Conservation (phyloP, 1,140 invertebrate genomes). For the Dicyema japonicum region DNA sequence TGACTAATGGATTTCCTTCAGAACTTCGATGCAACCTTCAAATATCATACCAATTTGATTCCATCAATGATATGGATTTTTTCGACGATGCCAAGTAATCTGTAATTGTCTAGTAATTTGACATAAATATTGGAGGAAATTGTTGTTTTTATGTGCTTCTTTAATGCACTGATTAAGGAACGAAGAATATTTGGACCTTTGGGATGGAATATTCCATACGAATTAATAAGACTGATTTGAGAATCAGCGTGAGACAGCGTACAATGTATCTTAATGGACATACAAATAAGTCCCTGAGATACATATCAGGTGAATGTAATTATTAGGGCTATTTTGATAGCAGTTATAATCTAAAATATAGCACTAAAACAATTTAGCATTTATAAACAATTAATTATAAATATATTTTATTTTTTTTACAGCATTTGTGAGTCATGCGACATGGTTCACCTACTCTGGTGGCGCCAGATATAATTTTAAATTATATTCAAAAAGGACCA, state of each 20-base stretch:
- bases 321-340: too few relatives aligned
- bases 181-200: constrained; percentile 56
- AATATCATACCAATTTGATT: constrained; percentile 48
- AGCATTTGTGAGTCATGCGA: too few relatives aligned
- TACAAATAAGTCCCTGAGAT: constrained; percentile 52
- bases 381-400: too few relatives aligned
- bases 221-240: constrained; percentile 67
- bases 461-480: too few relatives aligned
- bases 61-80: constrained; percentile 49
- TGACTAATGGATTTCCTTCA: constrained; percentile 60
- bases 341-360: too few relatives aligned
- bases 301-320: constrained; percentile 71
- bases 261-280: constrained; percentile 30
- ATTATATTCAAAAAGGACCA: too few relatives aligned
- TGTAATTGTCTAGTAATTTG: constrained; percentile 7
- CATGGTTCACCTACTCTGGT: too few relatives aligned
- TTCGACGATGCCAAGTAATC: constrained; percentile 44
- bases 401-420: too few relatives aligned
- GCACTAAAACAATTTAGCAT: too few relatives aligned
- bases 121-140: constrained; percentile 37
- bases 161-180: constrained; percentile 64
- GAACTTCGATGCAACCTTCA: constrained; percentile 31
- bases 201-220: constrained; percentile 67
- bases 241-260: constrained; percentile 48
- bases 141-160: constrained; percentile 62